phyloP scores from a whole-genome alignment of 1,140 invertebrate genomes.

The Papilio polytes region DNA sequence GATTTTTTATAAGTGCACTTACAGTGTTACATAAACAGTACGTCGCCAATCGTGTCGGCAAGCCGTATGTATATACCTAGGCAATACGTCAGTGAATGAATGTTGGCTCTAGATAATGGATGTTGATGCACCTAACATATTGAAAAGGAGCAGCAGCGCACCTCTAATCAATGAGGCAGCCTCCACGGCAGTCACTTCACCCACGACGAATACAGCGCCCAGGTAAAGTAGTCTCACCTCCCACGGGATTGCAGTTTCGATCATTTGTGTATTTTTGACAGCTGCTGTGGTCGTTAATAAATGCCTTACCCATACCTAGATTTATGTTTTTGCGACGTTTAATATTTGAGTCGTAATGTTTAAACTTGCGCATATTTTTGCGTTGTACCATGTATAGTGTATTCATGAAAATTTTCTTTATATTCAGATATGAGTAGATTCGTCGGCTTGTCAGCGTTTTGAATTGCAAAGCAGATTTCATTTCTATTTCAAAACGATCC shows the following conservation, averaged over 20 bases:
- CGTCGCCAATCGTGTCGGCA: constrained; percentile 71
- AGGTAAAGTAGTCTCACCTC: constrained; percentile 75
- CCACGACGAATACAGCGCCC: constrained; percentile 76
- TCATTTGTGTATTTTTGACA: constrained; percentile 77
- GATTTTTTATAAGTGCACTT: constrained; percentile 69
- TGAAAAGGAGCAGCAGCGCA: constrained; percentile 83
- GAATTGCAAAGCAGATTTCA: constrained; percentile 30
- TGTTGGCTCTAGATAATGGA: constrained; percentile 82
- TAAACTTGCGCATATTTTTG: constrained; percentile 41
- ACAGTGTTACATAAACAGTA: constrained; percentile 80
- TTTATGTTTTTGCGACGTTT: constrained; percentile 49
- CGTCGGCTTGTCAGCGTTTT: constrained; percentile 18
- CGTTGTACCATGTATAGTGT: constrained; percentile 3
- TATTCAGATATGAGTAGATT: constrained; percentile 27
- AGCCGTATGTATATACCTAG: constrained; percentile 75
- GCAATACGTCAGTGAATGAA: constrained; percentile 81
- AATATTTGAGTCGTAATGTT: constrained; percentile 43
- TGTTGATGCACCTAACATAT: constrained; percentile 83
- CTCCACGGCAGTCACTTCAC: constrained; percentile 75
- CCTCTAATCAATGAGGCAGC: constrained; percentile 82
- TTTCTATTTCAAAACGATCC: constrained; percentile 16
- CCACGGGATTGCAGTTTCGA: constrained; percentile 60
- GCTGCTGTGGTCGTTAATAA: constrained; percentile 72
- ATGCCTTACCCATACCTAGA: constrained; percentile 72
- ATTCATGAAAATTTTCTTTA: constrained; percentile 31